phyloP scores from a whole-genome alignment of 2,888 invertebrate genomes.

The Ectemnius cavifrons region DNA sequence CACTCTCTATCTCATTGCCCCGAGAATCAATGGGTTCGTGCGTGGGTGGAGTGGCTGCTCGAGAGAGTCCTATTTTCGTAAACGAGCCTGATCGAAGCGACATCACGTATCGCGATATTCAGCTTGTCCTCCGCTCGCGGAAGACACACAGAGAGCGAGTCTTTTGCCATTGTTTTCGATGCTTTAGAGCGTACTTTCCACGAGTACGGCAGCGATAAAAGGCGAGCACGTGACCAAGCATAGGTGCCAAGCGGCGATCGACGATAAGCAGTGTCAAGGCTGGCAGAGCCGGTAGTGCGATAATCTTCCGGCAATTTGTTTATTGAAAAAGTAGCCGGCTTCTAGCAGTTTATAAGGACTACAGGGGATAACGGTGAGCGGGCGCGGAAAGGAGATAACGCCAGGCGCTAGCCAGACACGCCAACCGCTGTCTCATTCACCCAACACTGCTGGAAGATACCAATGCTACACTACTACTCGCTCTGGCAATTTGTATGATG shows the following conservation, averaged over 20 bases:
- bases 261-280: conserved; percentile 5
- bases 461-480: neutral
- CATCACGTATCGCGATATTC: conserved; percentile 1
- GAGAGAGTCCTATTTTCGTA: neutral
- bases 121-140: no score
- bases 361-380: neutral
- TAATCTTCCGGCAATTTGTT: conserved; percentile 7
- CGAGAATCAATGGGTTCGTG: neutral
- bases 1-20: no score
- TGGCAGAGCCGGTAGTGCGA: neutral
- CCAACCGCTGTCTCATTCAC: neutral
- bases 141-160: neutral
- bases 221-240: neutral
- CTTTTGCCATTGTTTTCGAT: neutral
- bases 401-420: neutral
- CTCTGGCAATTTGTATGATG: conserved; percentile 1
- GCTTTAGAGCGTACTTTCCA: neutral
- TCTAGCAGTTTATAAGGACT: neutral
- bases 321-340: conserved; percentile 5
- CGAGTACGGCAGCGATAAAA: neutral
- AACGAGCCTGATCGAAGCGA: neutral
- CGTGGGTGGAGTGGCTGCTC: neutral
- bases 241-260: conserved; percentile 6
- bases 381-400: conserved; percentile 4
- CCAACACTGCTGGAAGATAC: neutral